These are phyloP conservation scores for Ennomos fuscantarius DNA, from an alignment of 2,888 invertebrate species.

Conservation along the genomic window DNA sequence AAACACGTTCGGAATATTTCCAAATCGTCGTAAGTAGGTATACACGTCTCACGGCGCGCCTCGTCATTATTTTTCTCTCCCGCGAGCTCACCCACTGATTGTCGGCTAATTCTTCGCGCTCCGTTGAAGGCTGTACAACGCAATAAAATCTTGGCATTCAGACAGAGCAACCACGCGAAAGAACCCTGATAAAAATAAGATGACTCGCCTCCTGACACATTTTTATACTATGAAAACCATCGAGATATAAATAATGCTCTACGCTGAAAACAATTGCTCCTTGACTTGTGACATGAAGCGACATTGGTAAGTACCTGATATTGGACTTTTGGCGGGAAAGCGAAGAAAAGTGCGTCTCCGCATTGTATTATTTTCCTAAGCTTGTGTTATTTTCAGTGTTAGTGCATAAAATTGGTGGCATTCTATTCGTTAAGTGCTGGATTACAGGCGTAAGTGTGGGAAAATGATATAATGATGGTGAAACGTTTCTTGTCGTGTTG, in stretches of 20 bases:
- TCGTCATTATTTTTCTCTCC: conserved; percentile 29
- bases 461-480: too few species aligned
- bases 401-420: too few species aligned
- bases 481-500: too few species aligned
- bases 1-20: too few species aligned
- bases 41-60: conserved; percentile 1
- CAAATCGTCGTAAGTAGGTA: too few species aligned
- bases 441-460: too few species aligned
- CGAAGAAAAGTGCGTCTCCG: too few species aligned
- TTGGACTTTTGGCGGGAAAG: too few species aligned
- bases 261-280: conserved; percentile 58
- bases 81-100: conserved; percentile 25
- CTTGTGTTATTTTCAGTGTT: too few species aligned
- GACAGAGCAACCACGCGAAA: conserved; percentile 73
- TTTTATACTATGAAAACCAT: conserved; percentile 60
- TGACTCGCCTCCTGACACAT: conserved; percentile 70
- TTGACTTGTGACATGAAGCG: conserved; percentile 17
- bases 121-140: conserved; percentile 75
- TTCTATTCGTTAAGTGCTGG: too few species aligned
- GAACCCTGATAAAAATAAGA: conserved; percentile 78
- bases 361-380: too few species aligned
- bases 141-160: conserved; percentile 81
- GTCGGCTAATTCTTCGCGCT: conserved; percentile 77
- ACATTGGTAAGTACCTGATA: conserved; percentile 25
- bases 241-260: too few species aligned